Evolutionary conservation across 2,888 invertebrate species (phyloP).

Genomic region (Timema podura): DNA sequence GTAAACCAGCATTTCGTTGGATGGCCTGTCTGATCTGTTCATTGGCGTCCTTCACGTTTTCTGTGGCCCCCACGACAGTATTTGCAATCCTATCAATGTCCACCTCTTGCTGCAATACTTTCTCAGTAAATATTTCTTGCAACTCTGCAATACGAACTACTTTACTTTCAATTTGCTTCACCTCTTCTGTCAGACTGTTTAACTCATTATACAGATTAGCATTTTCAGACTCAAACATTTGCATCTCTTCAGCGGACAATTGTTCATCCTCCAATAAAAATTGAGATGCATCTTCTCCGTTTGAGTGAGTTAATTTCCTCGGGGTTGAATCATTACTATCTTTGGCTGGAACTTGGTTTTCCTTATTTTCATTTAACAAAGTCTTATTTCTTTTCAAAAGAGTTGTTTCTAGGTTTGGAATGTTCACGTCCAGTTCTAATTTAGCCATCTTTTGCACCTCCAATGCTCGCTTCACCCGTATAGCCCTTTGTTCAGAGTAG

Average conservation of each 20-base stretch:
- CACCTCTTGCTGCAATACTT: conserved; percentile 86
- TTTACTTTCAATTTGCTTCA: conserved; percentile 83
- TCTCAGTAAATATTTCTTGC: conserved; percentile 92
- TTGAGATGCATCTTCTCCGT: conserved; percentile 6
- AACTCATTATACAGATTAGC: conserved; percentile 80
- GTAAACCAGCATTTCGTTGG: conserved; percentile 90
- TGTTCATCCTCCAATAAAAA: conserved; percentile 56
- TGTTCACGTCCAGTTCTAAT: conserved; percentile 48
- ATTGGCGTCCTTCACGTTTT: conserved; percentile 94
- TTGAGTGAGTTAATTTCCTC: conserved; percentile 17
- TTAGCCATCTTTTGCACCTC: conserved; percentile 78
- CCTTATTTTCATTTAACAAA: conserved; percentile 9
- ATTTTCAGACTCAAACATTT: conserved; percentile 92
- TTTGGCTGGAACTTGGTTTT: conserved; percentile 24
- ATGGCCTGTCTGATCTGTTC: conserved; percentile 96
- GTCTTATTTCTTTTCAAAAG: neutral
- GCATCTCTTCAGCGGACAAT: conserved; percentile 80
- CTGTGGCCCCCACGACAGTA: conserved; percentile 86
- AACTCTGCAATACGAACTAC: conserved; percentile 93
- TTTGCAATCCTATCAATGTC: conserved; percentile 88
- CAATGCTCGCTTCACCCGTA: conserved; percentile 78
- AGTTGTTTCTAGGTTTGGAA: neutral
- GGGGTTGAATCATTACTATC: conserved; percentile 15
- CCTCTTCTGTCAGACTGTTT: conserved; percentile 85
- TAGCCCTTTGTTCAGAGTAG: conserved; percentile 83